phyloP scores from a whole-genome alignment of 2,113 vertebrate species.

The Struthidea cinerea region DNA sequence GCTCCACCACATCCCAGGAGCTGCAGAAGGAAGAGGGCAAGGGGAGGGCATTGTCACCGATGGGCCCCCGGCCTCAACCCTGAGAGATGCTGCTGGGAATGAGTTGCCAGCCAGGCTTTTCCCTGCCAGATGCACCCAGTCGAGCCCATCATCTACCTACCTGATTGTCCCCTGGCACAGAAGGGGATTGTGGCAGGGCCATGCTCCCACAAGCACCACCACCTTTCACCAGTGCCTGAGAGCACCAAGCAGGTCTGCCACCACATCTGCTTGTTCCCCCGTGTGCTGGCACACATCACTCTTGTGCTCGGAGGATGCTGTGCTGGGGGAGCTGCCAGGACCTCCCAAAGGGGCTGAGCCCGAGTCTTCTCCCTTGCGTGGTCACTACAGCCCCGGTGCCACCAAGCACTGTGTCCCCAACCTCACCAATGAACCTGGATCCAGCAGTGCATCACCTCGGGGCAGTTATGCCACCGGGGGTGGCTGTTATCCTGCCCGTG shows the following conservation, averaged over 20 bases:
- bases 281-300: accelerated
- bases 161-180: not conserved
- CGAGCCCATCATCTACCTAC: not conserved
- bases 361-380: not conserved
- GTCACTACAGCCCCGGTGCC: not conserved
- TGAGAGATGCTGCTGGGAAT: not conserved
- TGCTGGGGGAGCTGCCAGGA: not conserved
- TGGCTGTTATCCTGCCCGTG: accelerated
- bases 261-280: not conserved
- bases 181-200: not conserved
- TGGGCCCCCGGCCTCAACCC: accelerated
- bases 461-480: not conserved
- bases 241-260: not conserved
- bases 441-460: accelerated
- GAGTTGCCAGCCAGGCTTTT: not conserved
- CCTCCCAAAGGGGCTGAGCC: not conserved
- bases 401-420: not conserved
- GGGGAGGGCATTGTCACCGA: not conserved
- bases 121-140: accelerated
- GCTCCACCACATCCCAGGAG: not conserved
- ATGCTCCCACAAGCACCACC: not conserved
- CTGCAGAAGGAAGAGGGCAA: not conserved
- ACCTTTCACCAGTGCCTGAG: not conserved
- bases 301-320: not conserved
- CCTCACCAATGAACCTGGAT: not conserved